Evolutionary conservation across 2,888 invertebrate species (phyloP).

Genomic region (Eurytoma adleriae): DNA sequence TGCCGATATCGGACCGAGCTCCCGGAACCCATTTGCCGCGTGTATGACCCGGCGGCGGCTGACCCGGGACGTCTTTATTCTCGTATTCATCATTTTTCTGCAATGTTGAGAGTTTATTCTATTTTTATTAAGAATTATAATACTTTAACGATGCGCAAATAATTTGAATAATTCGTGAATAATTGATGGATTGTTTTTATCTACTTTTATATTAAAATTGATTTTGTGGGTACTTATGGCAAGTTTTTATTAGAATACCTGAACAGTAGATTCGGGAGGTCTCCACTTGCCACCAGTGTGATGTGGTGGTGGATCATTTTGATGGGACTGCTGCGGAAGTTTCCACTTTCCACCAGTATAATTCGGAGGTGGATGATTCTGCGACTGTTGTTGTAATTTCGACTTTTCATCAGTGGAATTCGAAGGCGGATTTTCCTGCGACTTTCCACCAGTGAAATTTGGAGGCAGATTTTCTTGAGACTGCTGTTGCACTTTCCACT

Average conservation of each 20-base stretch:
- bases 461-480: too few species aligned
- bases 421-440: constrained; percentile 73
- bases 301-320: constrained; percentile 75
- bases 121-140: too few species aligned
- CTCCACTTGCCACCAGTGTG: constrained; percentile 82
- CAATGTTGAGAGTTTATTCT: background rate
- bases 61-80: constrained; percentile 59
- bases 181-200: background rate
- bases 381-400: constrained; percentile 73
- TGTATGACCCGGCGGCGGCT: constrained; percentile 84
- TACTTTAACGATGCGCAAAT: too few species aligned
- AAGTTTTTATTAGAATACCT: constrained; percentile 48
- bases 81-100: constrained; percentile 62
- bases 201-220: too few species aligned
- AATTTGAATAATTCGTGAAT: too few species aligned
- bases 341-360: constrained; percentile 76
- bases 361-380: constrained; percentile 75
- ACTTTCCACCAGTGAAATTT: too few species aligned
- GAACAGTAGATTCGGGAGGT: constrained; percentile 61
- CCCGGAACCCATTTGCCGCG: constrained; percentile 91
- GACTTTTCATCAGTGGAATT: constrained; percentile 81
- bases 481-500: constrained; percentile 58
- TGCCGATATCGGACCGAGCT: constrained; percentile 75
- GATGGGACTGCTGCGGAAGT: constrained; percentile 56
- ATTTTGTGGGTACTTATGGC: background rate